These are phyloP conservation scores for Nothoprocta pentlandii DNA, from an alignment of 2,113 vertebrate genomes.

Conservation along the genomic window DNA sequence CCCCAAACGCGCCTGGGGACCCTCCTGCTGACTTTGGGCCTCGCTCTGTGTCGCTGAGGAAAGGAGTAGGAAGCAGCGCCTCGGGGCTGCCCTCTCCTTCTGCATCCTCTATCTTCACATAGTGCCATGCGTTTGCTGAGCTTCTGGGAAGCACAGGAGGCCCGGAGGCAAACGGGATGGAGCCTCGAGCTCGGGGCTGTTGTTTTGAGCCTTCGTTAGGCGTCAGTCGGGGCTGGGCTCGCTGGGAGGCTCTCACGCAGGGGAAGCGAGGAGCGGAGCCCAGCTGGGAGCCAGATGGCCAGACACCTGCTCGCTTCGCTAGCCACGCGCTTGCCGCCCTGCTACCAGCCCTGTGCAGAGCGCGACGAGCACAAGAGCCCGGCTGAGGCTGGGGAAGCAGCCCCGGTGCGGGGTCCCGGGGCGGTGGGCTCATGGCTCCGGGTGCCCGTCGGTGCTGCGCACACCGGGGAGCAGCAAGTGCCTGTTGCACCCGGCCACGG, in stretches of 20 bases:
- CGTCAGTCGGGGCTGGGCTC: neutral
- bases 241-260: neutral
- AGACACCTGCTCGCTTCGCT: accelerated
- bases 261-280: neutral
- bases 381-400: neutral
- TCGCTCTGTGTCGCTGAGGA: neutral
- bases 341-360: accelerated
- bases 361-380: neutral
- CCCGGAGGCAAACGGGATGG: neutral
- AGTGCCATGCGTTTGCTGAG: constrained; percentile 42
- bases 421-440: accelerated
- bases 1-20: neutral
- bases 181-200: neutral
- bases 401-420: neutral
- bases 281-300: neutral
- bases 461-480: neutral
- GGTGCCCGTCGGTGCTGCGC: neutral
- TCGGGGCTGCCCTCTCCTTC: neutral
- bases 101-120: constrained; percentile 6
- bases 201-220: neutral
- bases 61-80: neutral
- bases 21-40: constrained; percentile 22
- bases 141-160: neutral
- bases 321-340: neutral
- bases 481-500: accelerated